Evolutionary conservation across 2,888 invertebrate genomes (phyloP).

Genomic region (Allophyes oxyacanthae): DNA sequence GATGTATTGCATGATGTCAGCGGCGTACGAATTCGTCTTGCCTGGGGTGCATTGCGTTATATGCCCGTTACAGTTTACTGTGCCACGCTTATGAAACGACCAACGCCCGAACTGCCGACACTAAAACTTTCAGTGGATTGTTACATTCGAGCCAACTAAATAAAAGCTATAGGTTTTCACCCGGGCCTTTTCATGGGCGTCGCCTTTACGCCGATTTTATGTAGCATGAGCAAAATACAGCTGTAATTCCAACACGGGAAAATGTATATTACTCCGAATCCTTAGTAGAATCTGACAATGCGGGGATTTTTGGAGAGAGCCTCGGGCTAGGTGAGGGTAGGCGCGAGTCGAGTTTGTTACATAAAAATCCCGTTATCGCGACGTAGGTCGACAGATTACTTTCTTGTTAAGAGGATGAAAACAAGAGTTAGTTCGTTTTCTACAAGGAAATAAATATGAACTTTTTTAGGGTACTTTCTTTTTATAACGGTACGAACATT

Average conservation of each 20-base stretch:
- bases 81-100: slow-evolving; percentile 76
- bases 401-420: slow-evolving; percentile 88
- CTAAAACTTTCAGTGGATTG: slow-evolving; percentile 85
- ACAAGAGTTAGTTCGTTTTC: slow-evolving; percentile 85
- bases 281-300: slow-evolving; percentile 85
- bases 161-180: slow-evolving; percentile 80
- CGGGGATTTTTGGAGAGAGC: slow-evolving; percentile 84
- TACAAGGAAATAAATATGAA: slow-evolving; percentile 82
- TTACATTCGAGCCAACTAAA: slow-evolving; percentile 83
- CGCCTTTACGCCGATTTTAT: slow-evolving; percentile 86
- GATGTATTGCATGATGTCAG: slow-evolving; percentile 53
- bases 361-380: slow-evolving; percentile 89
- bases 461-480: slow-evolving; percentile 75
- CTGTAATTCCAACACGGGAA: slow-evolving; percentile 85
- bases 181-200: slow-evolving; percentile 78
- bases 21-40: slow-evolving; percentile 68
- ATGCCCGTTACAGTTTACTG: slow-evolving; percentile 68
- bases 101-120: slow-evolving; percentile 71
- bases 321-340: slow-evolving; percentile 87
- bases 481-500: slow-evolving; percentile 71
- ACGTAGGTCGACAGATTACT: slow-evolving; percentile 88
- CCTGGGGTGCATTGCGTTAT: slow-evolving; percentile 68
- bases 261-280: slow-evolving; percentile 87
- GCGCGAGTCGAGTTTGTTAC: slow-evolving; percentile 87
- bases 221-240: slow-evolving; percentile 84